phyloP scores from a whole-genome alignment of 2,113 vertebrate genomes.

The Labeo catla region DNA sequence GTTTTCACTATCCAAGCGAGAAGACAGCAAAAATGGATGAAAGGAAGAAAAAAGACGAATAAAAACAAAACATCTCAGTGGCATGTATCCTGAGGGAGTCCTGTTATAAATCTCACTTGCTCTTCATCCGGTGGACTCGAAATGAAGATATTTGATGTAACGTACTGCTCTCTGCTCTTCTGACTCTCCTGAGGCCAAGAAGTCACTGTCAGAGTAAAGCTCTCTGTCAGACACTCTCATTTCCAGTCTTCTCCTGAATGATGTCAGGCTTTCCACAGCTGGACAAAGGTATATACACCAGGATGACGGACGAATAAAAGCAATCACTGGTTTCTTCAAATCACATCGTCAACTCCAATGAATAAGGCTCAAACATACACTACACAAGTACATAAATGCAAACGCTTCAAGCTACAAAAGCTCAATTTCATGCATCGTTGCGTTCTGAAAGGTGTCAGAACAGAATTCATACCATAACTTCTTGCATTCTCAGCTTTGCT shows the following conservation, averaged over 20 bases:
- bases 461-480: background rate
- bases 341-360: background rate
- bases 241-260: constrained; percentile 30
- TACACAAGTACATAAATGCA: background rate
- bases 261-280: constrained; percentile 2
- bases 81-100: constrained; percentile 2
- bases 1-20: background rate
- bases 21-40: background rate
- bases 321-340: constrained; percentile 17
- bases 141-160: constrained; percentile 35
- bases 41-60: background rate
- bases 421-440: constrained; percentile 16
- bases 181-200: constrained; percentile 23
- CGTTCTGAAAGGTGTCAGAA: background rate
- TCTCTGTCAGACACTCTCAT: constrained; percentile 23
- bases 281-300: constrained; percentile 4
- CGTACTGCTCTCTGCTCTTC: constrained; percentile 24
- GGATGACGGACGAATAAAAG: constrained; percentile 2
- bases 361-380: background rate
- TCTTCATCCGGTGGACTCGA: background rate
- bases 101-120: constrained; percentile 18
- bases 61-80: background rate
- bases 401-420: constrained; percentile 4
- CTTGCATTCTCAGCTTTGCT: constrained; percentile 1
- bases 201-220: constrained; percentile 28